Evolutionary conservation across 2,797 vertebrate genomes (phyloP).

Genomic region (Craterocephalus amniculus): DNA sequence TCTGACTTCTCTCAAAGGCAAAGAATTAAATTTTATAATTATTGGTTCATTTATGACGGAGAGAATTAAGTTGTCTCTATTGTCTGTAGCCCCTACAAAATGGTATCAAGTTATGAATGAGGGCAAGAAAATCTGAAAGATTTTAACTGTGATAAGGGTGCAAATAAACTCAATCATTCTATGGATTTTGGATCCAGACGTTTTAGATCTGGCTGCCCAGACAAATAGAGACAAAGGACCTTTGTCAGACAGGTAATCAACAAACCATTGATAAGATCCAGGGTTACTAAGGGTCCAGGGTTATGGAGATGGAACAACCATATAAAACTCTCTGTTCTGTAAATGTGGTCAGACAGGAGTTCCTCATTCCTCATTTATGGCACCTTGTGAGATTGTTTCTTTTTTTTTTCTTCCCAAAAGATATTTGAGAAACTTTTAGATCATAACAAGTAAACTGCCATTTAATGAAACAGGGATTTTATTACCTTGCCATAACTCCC

Average conservation of each 20-base stretch:
- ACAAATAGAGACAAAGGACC: background rate
- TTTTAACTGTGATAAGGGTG: background rate
- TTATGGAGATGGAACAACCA: background rate
- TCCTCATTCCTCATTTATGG: background rate
- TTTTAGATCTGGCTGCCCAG: background rate
- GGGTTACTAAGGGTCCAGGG: background rate
- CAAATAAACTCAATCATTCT: background rate
- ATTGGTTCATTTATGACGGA: background rate
- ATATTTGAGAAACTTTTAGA: background rate
- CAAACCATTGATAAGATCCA: background rate
- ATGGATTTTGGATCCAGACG: background rate
- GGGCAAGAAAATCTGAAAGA: background rate
- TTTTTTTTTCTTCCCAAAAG: background rate
- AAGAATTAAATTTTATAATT: background rate
- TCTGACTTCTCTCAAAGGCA: background rate
- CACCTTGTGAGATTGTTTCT: background rate
- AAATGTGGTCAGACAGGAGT: background rate
- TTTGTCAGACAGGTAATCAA: background rate
- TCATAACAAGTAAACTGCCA: background rate
- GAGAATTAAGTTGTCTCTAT: background rate
- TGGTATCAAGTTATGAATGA: background rate
- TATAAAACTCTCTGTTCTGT: background rate
- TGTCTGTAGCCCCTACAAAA: background rate
- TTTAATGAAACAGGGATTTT: background rate
- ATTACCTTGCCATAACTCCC: background rate